Evolutionary conservation across 2,113 vertebrate species (phyloP), one percentile per base, ranked within the genome.

Genomic region (Laticauda laticaudata): DNA sequence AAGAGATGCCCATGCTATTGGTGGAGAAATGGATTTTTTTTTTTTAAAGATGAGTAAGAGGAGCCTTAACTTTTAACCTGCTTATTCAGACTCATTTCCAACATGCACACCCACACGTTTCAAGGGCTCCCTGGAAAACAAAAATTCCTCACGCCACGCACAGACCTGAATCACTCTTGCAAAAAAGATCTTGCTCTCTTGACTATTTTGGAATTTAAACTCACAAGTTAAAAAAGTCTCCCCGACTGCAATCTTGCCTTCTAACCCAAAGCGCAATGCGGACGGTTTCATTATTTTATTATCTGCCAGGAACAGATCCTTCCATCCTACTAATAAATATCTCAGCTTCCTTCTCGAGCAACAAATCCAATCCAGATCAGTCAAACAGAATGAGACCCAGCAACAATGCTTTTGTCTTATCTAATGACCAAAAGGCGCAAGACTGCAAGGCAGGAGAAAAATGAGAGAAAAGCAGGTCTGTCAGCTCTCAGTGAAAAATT

Each of bases 141-240:
- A 61, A 51, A 14, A 86, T 86, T 87, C 55, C 39, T 94, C 93
- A 39, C 0, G 90, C 61, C 48, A 87, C 91, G 45, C 7, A 26
- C 5, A 0, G 56, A 89, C 64, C 92, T 95, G 94, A 96, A 92
- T 95, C 94, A 95, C 26, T 0, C 0, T 4, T 59, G 48, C 64
- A 93, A 88, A 88, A 93, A 92, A 3, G 64, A 85, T 93, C 54
- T 85, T 95, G 90, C 92, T 92, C 91, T 91, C 11, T 89, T 9
- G 64, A 8, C 92, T 48, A 90, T 92, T 91, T 92, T 8, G 90
- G 21, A 2, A 39, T 26, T 45, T 51, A 51, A 48, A 14, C 45
- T 26, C 43, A 24, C 43, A 48, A 86, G 4, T 23, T 64, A 4
- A 48, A 86, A 48, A 48, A n/a, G 6, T 54, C 43, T 53, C 24